Conservation (phyloP, 2,113 vertebrate species). For the Vicugna pacos region DNA sequence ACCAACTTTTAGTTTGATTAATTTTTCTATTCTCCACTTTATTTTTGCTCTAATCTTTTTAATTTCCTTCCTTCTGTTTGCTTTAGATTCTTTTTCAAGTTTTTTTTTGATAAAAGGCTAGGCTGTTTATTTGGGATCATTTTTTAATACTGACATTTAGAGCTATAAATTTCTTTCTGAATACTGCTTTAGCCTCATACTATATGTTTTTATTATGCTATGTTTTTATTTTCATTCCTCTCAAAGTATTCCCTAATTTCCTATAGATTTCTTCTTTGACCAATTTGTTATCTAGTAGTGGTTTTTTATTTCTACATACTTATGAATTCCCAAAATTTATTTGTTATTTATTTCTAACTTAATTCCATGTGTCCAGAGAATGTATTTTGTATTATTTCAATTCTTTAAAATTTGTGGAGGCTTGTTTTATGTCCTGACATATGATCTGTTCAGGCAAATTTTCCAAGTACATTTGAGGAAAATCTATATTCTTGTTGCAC, state of each 20-base stretch:
- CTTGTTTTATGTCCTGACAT: background rate
- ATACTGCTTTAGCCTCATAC: background rate
- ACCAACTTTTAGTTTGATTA: background rate
- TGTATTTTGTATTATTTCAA: background rate
- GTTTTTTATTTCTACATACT: background rate
- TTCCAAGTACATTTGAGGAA: background rate
- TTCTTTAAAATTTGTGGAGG: background rate
- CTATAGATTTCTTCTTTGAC: background rate
- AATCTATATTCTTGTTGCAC: background rate
- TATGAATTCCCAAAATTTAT: background rate
- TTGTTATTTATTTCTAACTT: background rate
- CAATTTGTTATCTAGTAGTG: background rate
- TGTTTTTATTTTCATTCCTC: background rate
- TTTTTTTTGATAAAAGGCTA: background rate
- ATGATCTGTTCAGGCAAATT: background rate
- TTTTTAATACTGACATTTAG: background rate
- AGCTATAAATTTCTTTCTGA: background rate
- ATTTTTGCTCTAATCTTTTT: background rate
- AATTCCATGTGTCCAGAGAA: background rate
- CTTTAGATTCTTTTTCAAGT: background rate
- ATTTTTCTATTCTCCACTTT: background rate
- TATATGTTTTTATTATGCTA: background rate
- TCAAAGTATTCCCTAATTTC: background rate
- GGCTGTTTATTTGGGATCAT: background rate
- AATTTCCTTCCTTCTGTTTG: background rate